A percentile compares a stretch with the other conserved stretches of the same genome.
Evolutionary conservation across 2,113 vertebrate species (phyloP).

Genomic region (Ochotona curzoniae): DNA sequence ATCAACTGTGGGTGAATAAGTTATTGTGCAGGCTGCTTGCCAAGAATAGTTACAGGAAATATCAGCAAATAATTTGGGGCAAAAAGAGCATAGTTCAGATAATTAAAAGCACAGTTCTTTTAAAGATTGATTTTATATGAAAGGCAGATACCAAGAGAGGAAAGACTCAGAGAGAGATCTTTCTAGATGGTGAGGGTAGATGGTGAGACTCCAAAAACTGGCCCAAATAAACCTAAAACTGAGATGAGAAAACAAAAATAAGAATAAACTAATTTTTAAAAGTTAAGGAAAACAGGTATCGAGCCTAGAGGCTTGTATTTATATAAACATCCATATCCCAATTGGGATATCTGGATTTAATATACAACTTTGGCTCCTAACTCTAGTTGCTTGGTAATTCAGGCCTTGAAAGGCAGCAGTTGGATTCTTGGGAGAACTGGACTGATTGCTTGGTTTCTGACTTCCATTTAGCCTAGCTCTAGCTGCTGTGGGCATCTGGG

Average conservation of each 20-base stretch:
- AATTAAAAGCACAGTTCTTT: slow-evolving; percentile 21
- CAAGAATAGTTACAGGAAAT: slow-evolving; percentile 31
- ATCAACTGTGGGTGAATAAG: slow-evolving; percentile 47
- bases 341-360: too few species aligned
- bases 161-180: neutral
- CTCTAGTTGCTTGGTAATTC: too few species aligned
- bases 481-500: too few species aligned
- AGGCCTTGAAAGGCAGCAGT: too few species aligned
- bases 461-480: too few species aligned
- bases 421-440: too few species aligned
- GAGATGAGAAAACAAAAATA: neutral
- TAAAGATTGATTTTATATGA: neutral
- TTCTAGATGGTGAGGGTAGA: neutral
- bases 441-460: too few species aligned
- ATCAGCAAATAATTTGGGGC: slow-evolving; percentile 20
- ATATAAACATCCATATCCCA: too few species aligned
- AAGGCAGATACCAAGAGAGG: too few species aligned
- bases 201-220: neutral
- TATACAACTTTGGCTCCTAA: too few species aligned
- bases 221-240: neutral
- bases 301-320: too few species aligned
- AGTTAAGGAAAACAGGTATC: too few species aligned
- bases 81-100: neutral
- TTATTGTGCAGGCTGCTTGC: neutral
- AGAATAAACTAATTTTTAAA: neutral